These are phyloP conservation scores for Colinus virginianus DNA, from an alignment of 2,113 vertebrate genomes.

Conservation along the genomic window DNA sequence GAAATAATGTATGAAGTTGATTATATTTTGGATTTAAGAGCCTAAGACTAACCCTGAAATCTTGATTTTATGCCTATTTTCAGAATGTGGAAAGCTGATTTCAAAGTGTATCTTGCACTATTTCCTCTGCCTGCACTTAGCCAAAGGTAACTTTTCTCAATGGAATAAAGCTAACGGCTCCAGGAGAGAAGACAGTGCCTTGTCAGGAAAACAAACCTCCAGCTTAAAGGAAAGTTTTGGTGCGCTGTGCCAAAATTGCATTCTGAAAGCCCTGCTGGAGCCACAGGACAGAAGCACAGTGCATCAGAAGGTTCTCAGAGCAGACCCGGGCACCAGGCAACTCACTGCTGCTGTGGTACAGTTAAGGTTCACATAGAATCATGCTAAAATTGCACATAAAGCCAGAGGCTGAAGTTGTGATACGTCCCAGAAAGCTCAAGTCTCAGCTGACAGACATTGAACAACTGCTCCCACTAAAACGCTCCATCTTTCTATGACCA, in stretches of 20 bases:
- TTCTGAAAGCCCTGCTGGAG: background rate
- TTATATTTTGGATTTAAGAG: background rate
- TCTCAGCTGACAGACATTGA: background rate
- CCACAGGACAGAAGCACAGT: background rate
- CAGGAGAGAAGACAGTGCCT: background rate
- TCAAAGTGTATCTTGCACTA: background rate
- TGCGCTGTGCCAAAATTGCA: accelerated
- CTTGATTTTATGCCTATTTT: background rate
- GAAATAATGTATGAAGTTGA: background rate
- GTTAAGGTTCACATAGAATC: background rate
- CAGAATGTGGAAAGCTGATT: background rate
- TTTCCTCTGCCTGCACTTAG: background rate
- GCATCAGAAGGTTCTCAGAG: background rate
- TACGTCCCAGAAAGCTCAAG: background rate
- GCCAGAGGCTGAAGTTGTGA: background rate
- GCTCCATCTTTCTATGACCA: background rate
- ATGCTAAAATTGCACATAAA: background rate
- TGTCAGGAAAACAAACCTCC: background rate
- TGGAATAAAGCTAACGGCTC: background rate
- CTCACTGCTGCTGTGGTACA: background rate
- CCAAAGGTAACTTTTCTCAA: background rate
- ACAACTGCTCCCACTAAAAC: background rate
- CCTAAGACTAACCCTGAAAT: background rate
- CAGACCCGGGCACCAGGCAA: background rate
- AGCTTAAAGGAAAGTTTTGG: background rate